Percentiles rank a stretch among this genome's conserved stretches.
Evolutionary conservation across 2,797 vertebrate species (phyloP).

Genomic region (Oreortyx pictus): DNA sequence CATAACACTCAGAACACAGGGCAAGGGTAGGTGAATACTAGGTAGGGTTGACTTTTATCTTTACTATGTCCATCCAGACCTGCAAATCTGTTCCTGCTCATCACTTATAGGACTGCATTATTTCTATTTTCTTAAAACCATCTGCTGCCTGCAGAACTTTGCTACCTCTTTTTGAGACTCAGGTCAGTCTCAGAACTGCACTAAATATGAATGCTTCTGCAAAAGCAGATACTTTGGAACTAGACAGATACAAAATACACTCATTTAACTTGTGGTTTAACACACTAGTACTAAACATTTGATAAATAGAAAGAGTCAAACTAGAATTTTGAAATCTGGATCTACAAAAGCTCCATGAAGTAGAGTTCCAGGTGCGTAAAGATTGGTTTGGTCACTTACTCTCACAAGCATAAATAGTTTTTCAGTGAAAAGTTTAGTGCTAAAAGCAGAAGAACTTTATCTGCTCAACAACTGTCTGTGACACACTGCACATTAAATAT

Average conservation of each 20-base stretch:
- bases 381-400: not conserved
- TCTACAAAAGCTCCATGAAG: not conserved
- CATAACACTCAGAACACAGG: rapidly evolving
- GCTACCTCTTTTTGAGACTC: not conserved
- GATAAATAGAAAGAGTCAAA: not conserved
- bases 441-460: not conserved
- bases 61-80: not conserved
- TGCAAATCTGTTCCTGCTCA: not conserved
- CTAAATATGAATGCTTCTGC: not conserved
- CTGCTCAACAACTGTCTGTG: not conserved
- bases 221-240: not conserved
- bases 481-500: not conserved
- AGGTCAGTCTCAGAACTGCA: not conserved
- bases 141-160: not conserved
- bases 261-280: not conserved
- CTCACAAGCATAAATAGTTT: not conserved
- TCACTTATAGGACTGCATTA: not conserved
- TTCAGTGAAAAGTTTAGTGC: not conserved
- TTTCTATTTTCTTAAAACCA: not conserved
- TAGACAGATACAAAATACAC: not conserved
- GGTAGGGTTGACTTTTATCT: not conserved
- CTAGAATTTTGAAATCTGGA: not conserved
- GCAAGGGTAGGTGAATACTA: not conserved
- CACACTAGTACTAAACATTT: not conserved
- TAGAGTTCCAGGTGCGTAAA: not conserved